Evolutionary conservation across 2,113 vertebrate species (phyloP).

Genomic region (Otolemur garnettii): DNA sequence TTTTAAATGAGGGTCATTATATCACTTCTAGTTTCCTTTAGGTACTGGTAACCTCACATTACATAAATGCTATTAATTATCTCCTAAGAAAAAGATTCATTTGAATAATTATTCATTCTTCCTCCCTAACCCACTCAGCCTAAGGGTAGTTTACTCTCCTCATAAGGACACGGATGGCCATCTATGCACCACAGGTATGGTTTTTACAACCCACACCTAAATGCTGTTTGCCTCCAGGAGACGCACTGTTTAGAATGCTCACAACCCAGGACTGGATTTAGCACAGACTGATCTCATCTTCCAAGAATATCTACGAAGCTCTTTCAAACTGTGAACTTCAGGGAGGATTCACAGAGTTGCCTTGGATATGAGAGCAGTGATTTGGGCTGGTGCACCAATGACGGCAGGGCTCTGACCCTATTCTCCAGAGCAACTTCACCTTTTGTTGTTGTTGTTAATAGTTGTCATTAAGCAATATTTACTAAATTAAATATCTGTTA

Average conservation of each 20-base stretch:
- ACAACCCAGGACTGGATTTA: background rate
- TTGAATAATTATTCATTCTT: background rate
- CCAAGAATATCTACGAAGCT: background rate
- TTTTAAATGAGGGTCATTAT: background rate
- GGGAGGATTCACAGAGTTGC: background rate
- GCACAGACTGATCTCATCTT: background rate
- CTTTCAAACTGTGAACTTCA: background rate
- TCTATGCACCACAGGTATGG: background rate
- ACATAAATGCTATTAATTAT: background rate
- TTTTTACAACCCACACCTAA: background rate
- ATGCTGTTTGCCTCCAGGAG: background rate
- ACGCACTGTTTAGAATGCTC: background rate
- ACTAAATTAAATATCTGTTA: conserved; percentile 11
- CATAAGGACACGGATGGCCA: background rate
- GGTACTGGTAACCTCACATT: background rate
- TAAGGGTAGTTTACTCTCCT: background rate
- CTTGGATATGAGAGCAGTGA: background rate
- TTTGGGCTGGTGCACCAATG: background rate
- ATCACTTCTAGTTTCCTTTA: background rate
- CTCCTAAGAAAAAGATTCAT: background rate
- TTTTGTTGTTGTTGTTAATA: background rate
- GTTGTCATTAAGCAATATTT: background rate
- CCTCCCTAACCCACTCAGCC: background rate
- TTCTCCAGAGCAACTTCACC: background rate
- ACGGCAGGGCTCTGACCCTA: background rate